A percentile compares a stretch with the other conserved stretches of the same genome.
Conservation (phyloP, 2,113 vertebrate species). For the Spea multiplicata region DNA sequence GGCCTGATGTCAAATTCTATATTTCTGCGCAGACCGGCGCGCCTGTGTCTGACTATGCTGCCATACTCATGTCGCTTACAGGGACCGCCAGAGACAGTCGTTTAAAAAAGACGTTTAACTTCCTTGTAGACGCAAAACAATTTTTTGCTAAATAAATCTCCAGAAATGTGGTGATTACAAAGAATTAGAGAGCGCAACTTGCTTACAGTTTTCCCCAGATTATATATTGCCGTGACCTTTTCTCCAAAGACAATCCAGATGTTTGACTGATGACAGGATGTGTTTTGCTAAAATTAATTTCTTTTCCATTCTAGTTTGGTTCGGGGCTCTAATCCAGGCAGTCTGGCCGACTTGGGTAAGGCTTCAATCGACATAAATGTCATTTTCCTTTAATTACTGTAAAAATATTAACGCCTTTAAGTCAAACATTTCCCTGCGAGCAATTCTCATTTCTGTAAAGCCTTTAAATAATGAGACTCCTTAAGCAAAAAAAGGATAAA, state of each 20-base stretch:
- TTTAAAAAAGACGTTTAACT: too few species aligned
- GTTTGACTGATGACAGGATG: conserved; percentile 35
- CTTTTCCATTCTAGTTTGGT: conserved; percentile 14
- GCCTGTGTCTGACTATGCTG: too few species aligned
- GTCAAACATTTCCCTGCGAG: neutral
- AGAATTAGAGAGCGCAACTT: neutral
- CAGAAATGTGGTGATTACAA: neutral
- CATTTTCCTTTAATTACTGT: neutral
- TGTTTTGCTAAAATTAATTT: conserved; percentile 17
- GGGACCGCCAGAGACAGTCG: too few species aligned
- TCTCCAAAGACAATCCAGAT: conserved; percentile 31
- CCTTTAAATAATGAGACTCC: too few species aligned
- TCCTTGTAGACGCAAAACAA: neutral
- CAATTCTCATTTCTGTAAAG: too few species aligned
- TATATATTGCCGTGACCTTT: conserved; percentile 29
- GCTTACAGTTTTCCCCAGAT: neutral
- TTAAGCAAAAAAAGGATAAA: too few species aligned
- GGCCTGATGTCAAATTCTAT: too few species aligned
- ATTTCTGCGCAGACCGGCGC: too few species aligned
- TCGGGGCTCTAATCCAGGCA: neutral
- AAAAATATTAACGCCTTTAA: neutral
- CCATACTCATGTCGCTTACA: too few species aligned
- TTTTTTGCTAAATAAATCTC: neutral
- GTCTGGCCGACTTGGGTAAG: neutral
- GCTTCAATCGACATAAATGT: neutral